These are phyloP conservation scores for Tanytarsus gracilentus DNA, from an alignment of 2,888 invertebrate genomes.

Conservation along the genomic window DNA sequence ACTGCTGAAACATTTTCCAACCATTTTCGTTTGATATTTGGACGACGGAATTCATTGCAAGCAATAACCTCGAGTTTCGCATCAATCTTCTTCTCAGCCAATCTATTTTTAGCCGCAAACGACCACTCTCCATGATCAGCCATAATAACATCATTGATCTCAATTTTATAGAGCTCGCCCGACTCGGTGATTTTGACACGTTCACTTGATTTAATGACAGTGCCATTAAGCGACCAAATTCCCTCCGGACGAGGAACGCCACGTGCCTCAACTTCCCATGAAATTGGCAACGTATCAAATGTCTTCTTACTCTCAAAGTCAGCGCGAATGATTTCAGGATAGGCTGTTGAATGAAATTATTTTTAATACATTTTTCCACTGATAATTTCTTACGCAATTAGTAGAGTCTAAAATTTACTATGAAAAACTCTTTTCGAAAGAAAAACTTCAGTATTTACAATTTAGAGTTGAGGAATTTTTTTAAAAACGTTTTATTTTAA, in stretches of 20 bases:
- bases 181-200: conserved; percentile 54
- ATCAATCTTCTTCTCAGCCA: conserved; percentile 66
- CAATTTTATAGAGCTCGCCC: conserved; percentile 64
- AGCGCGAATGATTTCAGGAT: conserved; percentile 62
- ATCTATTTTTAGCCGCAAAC: conserved; percentile 70
- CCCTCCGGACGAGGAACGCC: conserved; percentile 70
- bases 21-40: conserved; percentile 56
- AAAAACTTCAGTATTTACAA: too few relatives aligned
- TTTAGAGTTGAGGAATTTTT: too few relatives aligned
- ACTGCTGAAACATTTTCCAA: conserved; percentile 60
- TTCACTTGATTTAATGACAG: conserved; percentile 57
- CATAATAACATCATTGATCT: conserved; percentile 58
- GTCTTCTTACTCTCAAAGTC: conserved; percentile 64
- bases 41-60: conserved; percentile 67
- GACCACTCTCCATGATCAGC: conserved; percentile 75
- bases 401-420: too few relatives aligned
- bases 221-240: conserved; percentile 69
- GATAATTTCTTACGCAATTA: too few relatives aligned
- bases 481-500: too few relatives aligned
- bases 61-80: conserved; percentile 67
- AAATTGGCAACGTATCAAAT: conserved; percentile 71
- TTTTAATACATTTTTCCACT: not conserved
- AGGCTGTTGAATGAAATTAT: conserved; percentile 43
- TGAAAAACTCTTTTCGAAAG: too few relatives aligned
- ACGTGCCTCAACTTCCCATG: conserved; percentile 67